phyloP scores from a whole-genome alignment of 2,797 vertebrate species.

The Prionace glauca region DNA sequence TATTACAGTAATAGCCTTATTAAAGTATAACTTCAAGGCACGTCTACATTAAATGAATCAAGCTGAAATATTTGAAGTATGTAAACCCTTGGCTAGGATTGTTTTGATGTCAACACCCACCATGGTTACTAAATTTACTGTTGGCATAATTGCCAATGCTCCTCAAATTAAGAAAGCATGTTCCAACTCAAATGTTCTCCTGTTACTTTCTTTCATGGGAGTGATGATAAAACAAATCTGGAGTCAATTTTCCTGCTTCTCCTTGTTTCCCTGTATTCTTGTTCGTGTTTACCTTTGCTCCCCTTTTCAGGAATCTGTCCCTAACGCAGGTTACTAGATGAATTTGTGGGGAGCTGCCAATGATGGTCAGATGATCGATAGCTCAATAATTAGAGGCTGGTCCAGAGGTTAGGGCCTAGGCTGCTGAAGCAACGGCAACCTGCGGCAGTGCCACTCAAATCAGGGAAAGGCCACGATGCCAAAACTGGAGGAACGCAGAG shows the following conservation, averaged over 20 bases:
- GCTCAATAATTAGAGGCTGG: background rate
- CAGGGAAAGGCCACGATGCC: background rate
- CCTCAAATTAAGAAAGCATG: background rate
- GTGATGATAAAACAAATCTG: background rate
- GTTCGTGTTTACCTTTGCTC: background rate
- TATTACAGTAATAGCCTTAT: background rate
- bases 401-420: background rate
- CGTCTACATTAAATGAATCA: background rate
- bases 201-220: background rate
- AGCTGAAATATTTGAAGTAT: slow-evolving; percentile 14
- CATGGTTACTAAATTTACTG: slow-evolving; percentile 4
- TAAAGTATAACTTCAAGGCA: slow-evolving; percentile 26
- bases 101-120: slow-evolving; percentile 31
- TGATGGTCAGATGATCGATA: background rate
- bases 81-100: background rate
- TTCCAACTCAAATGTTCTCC: background rate
- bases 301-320: background rate
- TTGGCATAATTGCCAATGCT: slow-evolving; percentile 11
- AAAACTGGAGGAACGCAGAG: background rate
- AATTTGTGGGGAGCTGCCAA: background rate
- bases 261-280: background rate
- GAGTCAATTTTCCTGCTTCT: slow-evolving; percentile 10
- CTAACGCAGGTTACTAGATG: background rate
- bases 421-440: background rate
- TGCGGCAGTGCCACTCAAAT: background rate